Conservation (phyloP, 2,113 vertebrate genomes). For the Peucedramus taeniatus region DNA sequence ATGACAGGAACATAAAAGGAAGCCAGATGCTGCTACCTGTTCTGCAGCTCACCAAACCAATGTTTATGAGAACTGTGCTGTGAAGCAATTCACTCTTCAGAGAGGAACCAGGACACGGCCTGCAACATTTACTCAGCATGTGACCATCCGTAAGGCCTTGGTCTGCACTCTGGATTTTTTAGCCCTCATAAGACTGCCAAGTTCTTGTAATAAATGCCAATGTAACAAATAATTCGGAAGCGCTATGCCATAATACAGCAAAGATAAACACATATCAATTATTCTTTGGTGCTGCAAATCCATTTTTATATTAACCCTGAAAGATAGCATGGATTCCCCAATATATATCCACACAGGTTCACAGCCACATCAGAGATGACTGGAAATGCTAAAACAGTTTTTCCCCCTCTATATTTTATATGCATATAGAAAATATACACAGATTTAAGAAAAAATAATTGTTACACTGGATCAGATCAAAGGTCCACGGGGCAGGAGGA, state of each 20-base stretch:
- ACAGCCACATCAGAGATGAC: not conserved
- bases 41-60: conserved; percentile 1
- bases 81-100: not conserved
- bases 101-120: not conserved
- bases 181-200: not conserved
- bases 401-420: not conserved
- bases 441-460: not conserved
- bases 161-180: not conserved
- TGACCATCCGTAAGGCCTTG: not conserved
- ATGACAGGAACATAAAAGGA: not conserved
- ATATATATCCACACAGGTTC: not conserved
- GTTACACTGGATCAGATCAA: not conserved
- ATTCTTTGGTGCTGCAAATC: not conserved
- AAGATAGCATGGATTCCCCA: not conserved
- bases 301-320: not conserved
- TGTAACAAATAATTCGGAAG: not conserved
- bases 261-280: not conserved
- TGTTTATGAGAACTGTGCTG: not conserved
- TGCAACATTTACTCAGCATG: not conserved
- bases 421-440: not conserved
- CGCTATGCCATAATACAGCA: not conserved
- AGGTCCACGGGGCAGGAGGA: not conserved
- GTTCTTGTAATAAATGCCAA: not conserved
- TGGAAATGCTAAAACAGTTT: not conserved
- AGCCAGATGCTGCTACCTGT: conserved; percentile 13